phyloP scores from a whole-genome alignment of 2,888 invertebrate species.

The Drosophila crucigera region DNA sequence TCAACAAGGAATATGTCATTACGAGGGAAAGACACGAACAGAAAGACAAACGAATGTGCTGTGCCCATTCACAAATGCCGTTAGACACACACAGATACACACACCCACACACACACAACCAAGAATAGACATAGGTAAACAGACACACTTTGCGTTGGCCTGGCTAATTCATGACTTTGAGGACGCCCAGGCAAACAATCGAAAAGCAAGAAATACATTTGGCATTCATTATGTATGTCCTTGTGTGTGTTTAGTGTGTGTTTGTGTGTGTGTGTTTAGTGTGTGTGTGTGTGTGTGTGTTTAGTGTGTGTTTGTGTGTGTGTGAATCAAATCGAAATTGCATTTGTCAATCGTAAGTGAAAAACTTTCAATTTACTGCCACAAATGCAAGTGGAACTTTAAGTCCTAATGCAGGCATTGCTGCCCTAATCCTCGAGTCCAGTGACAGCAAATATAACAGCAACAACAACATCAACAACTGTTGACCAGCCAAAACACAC shows the following conservation, averaged over 20 bases:
- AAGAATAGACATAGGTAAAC: slow-evolving; percentile 41
- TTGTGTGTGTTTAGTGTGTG: not conserved
- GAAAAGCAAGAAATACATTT: slow-evolving; percentile 52
- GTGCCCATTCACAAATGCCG: slow-evolving; percentile 67
- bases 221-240: slow-evolving; percentile 61
- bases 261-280: slow-evolving; percentile 16
- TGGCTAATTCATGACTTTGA: slow-evolving; percentile 75
- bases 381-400: slow-evolving; percentile 11
- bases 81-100: slow-evolving; percentile 40
- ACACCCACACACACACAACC: slow-evolving; percentile 16
- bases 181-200: slow-evolving; percentile 66
- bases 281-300: slow-evolving; percentile 7
- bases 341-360: slow-evolving; percentile 44
- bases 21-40: slow-evolving; percentile 15
- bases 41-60: slow-evolving; percentile 13
- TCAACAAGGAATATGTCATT: slow-evolving; percentile 36
- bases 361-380: slow-evolving; percentile 5
- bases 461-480: not conserved
- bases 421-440: slow-evolving; percentile 1
- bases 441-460: not conserved
- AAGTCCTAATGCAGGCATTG: slow-evolving; percentile 8
- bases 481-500: not conserved
- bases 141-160: slow-evolving; percentile 51
- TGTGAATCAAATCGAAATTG: slow-evolving; percentile 71
- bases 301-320: slow-evolving; percentile 15